Conservation (phyloP, 2,797 vertebrate genomes). For the Champsocephalus esox region DNA sequence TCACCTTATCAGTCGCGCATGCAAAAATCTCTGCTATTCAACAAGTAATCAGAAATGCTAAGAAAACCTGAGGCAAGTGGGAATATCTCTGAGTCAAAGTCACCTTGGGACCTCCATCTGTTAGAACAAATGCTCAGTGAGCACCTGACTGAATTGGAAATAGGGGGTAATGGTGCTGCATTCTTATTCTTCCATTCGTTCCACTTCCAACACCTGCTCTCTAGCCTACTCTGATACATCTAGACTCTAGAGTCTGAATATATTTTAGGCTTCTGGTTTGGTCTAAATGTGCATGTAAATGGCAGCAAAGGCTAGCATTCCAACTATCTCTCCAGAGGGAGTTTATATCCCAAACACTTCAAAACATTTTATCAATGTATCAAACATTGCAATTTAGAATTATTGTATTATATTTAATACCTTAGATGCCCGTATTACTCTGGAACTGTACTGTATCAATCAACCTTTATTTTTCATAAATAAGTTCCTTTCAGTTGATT, state of each 20-base stretch:
- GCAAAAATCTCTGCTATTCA: slow-evolving; percentile 55
- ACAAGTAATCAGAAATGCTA: slow-evolving; percentile 73
- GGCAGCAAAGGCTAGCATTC: too few relatives aligned
- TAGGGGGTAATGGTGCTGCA: slow-evolving; percentile 7
- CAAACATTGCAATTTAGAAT: too few relatives aligned
- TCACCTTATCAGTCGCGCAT: slow-evolving; percentile 43
- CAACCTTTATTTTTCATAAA: too few relatives aligned
- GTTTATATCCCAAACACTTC: too few relatives aligned
- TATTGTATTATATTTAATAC: too few relatives aligned
- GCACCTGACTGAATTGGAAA: slow-evolving; percentile 48
- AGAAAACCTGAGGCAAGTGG: slow-evolving; percentile 61
- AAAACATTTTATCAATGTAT: too few relatives aligned
- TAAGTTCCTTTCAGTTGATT: too few relatives aligned
- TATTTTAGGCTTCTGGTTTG: slow-evolving; percentile 1
- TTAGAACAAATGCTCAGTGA: slow-evolving; percentile 68
- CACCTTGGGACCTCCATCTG: slow-evolving; percentile 79
- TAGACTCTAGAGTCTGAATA: background rate
- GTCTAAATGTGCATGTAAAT: too few relatives aligned
- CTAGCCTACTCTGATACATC: slow-evolving; percentile 1
- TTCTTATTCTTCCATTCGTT: slow-evolving; percentile 25
- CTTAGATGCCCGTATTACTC: too few relatives aligned
- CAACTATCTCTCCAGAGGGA: too few relatives aligned
- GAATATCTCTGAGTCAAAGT: slow-evolving; percentile 70
- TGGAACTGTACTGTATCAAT: too few relatives aligned
- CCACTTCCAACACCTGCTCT: slow-evolving; percentile 17